Evolutionary conservation across 2,888 invertebrate genomes (phyloP).

Genomic region (Dermolepida albohirtum): DNA sequence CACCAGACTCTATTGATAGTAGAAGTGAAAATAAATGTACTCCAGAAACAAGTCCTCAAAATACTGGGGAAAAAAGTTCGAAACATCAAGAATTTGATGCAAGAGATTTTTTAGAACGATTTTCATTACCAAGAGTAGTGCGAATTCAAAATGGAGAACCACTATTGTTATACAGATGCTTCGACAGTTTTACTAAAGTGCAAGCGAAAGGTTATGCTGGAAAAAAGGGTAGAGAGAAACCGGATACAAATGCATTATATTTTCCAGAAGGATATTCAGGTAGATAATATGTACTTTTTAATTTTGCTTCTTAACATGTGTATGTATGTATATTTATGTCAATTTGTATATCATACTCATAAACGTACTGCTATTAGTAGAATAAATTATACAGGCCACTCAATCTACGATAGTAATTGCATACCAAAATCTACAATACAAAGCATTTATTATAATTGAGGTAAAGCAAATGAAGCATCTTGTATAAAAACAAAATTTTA

Average conservation of each 20-base stretch:
- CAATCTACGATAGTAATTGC: too few species aligned
- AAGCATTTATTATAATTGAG: too few species aligned
- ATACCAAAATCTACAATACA: too few species aligned
- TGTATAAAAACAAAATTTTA: too few species aligned
- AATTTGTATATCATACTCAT: too few species aligned
- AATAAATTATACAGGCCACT: too few species aligned
- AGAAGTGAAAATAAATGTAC: conserved; percentile 49
- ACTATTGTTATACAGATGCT: conserved; percentile 72
- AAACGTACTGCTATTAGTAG: too few species aligned
- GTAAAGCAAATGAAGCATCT: too few species aligned
- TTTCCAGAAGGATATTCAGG: conserved; percentile 77
- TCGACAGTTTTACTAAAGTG: conserved; percentile 73
- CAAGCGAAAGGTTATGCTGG: conserved; percentile 71
- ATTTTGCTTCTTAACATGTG: too few species aligned
- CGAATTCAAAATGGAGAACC: conserved; percentile 71
- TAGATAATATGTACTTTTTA: conserved; percentile 60
- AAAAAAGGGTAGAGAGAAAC: conserved; percentile 68
- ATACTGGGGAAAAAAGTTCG: conserved; percentile 52
- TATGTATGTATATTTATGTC: too few species aligned
- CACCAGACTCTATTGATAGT: conserved; percentile 58
- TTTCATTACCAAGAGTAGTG: conserved; percentile 72
- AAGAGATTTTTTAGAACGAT: conserved; percentile 73
- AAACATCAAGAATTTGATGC: conserved; percentile 54
- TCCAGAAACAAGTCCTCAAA: conserved; percentile 55
- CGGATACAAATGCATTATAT: conserved; percentile 71